phyloP scores from a whole-genome alignment of 2,888 invertebrate genomes.

The Tanypteryx hageni region DNA sequence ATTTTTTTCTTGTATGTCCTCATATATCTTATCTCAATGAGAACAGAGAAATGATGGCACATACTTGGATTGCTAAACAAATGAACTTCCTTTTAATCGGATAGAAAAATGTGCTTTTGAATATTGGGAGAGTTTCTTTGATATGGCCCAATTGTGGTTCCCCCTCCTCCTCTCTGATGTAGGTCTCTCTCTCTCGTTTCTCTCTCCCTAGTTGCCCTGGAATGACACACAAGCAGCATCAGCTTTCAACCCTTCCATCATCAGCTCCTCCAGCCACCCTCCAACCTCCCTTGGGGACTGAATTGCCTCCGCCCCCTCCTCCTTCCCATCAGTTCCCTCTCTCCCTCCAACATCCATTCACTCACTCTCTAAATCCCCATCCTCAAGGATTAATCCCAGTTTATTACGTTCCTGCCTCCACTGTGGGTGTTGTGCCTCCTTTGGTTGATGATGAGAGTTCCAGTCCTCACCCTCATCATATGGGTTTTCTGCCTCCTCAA shows the following conservation, averaged over 20 bases:
- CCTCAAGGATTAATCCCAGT: background rate
- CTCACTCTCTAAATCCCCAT: background rate
- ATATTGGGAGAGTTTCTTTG: too few relatives aligned
- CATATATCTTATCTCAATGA: too few relatives aligned
- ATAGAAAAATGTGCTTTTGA: too few relatives aligned
- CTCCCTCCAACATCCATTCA: slow-evolving; percentile 14
- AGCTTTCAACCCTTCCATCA: background rate
- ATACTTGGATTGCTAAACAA: too few relatives aligned
- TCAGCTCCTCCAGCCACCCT: background rate
- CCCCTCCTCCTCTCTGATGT: slow-evolving; percentile 37
- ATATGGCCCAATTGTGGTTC: too few relatives aligned
- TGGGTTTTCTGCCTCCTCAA: background rate
- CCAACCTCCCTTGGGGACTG: background rate
- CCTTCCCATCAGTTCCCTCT: background rate
- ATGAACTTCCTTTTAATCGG: too few relatives aligned
- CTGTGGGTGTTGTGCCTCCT: background rate
- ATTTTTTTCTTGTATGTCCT: too few relatives aligned
- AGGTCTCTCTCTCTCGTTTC: slow-evolving; percentile 65
- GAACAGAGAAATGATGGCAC: too few relatives aligned
- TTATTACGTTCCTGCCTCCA: background rate
- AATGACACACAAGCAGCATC: background rate
- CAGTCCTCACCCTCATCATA: background rate
- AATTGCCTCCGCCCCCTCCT: background rate
- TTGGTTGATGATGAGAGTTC: background rate
- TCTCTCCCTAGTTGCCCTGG: slow-evolving; percentile 34